Percentiles rank a stretch among this genome's conserved stretches.
Conservation (phyloP, 2,797 vertebrate genomes). For the Harpagifer antarcticus region DNA sequence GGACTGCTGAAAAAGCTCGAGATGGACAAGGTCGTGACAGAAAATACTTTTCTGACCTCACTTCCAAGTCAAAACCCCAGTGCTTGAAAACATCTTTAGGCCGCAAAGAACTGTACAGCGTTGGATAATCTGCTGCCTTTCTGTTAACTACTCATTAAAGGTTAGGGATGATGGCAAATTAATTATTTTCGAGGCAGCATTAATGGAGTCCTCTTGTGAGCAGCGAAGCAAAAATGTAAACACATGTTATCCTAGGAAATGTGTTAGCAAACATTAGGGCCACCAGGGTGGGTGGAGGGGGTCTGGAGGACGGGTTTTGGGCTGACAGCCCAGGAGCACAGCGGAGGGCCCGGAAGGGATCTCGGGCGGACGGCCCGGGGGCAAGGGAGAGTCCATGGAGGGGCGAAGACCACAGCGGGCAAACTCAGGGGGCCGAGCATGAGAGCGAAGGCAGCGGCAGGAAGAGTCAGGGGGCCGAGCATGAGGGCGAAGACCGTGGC, state of each 20-base stretch:
- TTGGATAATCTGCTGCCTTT: neutral
- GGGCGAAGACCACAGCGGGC: too few species aligned
- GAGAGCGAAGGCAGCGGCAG: too few species aligned
- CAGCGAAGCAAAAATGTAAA: slow-evolving; percentile 1
- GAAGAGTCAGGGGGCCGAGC: too few species aligned
- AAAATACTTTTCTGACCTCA: slow-evolving; percentile 34
- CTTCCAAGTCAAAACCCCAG: slow-evolving; percentile 13
- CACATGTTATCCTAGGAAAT: slow-evolving; percentile 12
- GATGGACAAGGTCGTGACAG: slow-evolving; percentile 41
- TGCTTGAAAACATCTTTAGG: slow-evolving; percentile 1
- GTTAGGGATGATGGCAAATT: neutral
- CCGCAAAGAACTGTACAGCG: neutral
- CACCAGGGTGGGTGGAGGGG: too few species aligned
- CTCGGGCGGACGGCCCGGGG: too few species aligned
- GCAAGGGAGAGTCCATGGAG: too few species aligned
- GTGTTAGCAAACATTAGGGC: slow-evolving; percentile 3
- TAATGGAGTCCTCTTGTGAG: neutral
- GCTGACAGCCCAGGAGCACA: too few species aligned
- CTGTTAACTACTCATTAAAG: neutral
- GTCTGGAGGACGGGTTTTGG: too few species aligned
- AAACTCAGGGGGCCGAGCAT: too few species aligned
- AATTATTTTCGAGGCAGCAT: neutral
- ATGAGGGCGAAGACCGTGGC: too few species aligned
- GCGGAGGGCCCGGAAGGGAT: too few species aligned
- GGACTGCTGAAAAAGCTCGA: slow-evolving; percentile 31